A percentile compares a stretch with the other conserved stretches of the same genome.
Evolutionary conservation across 2,797 vertebrate genomes (phyloP).

Genomic region (Lacerta viridis): DNA sequence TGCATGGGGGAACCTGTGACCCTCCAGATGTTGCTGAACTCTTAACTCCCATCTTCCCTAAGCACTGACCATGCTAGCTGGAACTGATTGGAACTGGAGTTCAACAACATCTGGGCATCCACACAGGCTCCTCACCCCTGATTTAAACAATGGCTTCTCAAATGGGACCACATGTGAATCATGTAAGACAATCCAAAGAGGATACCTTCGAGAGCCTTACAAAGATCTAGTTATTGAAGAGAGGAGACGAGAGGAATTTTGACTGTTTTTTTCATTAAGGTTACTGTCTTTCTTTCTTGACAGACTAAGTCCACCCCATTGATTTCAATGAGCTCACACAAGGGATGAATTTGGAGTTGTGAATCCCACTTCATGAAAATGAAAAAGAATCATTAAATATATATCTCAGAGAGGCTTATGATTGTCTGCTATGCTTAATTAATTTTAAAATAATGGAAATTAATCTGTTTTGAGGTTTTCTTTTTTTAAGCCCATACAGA

Average conservation of each 20-base stretch:
- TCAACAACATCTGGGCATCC: too few species aligned
- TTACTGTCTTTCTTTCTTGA: neutral
- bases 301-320: neutral
- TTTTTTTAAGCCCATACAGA: neutral
- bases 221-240: neutral
- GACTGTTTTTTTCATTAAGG: neutral
- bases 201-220: neutral
- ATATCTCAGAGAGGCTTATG: constrained; percentile 47
- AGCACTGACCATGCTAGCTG: too few species aligned
- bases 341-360: neutral
- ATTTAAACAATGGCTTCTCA: neutral
- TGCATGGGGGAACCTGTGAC: too few species aligned
- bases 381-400: constrained; percentile 46
- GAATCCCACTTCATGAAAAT: constrained; percentile 38
- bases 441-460: constrained; percentile 67
- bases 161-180: neutral
- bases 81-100: too few species aligned
- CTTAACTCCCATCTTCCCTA: too few species aligned
- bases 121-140: neutral
- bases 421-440: constrained; percentile 60
- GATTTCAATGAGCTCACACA: neutral
- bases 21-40: too few species aligned
- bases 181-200: neutral
- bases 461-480: constrained; percentile 51
- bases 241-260: neutral